Conservation (phyloP, 2,113 vertebrate species). For the Cyprinodon brontotheroides region DNA sequence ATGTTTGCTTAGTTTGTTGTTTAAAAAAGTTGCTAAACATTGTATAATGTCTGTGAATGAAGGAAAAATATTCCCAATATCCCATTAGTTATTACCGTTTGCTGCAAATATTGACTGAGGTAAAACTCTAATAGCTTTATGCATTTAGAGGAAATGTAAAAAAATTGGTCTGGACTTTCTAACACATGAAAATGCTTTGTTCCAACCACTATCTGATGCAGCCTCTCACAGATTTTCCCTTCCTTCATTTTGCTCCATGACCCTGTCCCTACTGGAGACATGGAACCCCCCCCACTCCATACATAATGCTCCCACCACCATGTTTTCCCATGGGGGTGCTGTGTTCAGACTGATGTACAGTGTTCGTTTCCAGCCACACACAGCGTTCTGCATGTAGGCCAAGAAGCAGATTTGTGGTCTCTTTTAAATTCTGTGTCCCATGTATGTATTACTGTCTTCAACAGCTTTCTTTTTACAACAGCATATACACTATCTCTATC, state of each 20-base stretch:
- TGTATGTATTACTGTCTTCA: not conserved
- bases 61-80: not conserved
- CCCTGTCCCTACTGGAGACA: not conserved
- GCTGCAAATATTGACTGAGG: not conserved
- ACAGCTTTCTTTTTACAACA: not conserved
- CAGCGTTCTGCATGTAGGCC: not conserved
- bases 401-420: not conserved
- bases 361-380: not conserved
- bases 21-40: not conserved
- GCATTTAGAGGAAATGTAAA: not conserved
- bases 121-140: not conserved
- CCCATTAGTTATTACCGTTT: not conserved
- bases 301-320: not conserved
- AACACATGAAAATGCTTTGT: not conserved
- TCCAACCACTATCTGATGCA: too few species aligned
- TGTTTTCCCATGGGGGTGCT: not conserved
- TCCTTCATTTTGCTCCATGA: not conserved
- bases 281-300: not conserved
- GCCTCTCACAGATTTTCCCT: not conserved
- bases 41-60: not conserved
- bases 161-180: not conserved
- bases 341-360: not conserved
- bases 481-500: not conserved
- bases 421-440: not conserved
- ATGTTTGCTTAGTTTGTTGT: conserved; percentile 24